phyloP scores from a whole-genome alignment of 2,113 vertebrate species.

The Python bivittatus region DNA sequence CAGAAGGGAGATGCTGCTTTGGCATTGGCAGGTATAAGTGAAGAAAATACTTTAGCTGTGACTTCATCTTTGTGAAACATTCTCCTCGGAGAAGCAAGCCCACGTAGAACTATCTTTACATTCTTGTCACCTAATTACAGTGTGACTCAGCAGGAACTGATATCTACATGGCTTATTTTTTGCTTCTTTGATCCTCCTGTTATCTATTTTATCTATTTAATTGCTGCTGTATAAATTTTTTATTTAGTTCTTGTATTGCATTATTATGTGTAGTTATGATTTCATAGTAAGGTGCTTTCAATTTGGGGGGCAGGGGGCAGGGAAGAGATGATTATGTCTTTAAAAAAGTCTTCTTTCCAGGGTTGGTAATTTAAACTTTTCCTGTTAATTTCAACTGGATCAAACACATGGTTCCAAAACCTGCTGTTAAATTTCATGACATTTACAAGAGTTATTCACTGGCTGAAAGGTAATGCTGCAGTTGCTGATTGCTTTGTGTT shows the following conservation, averaged over 20 bases:
- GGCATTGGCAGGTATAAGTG: neutral
- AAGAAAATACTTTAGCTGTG: neutral
- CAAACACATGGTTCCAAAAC: constrained; percentile 57
- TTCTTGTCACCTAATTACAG: neutral
- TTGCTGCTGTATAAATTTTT: neutral
- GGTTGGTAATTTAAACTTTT: constrained; percentile 30
- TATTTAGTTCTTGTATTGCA: neutral
- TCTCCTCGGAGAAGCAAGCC: neutral
- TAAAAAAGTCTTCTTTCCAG: neutral
- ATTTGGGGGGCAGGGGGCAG: neutral
- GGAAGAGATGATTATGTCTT: neutral
- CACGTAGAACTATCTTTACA: neutral
- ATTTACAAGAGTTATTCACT: constrained; percentile 57
- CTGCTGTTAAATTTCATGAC: constrained; percentile 59
- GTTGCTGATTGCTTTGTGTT: constrained; percentile 67
- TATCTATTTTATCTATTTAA: too few species aligned
- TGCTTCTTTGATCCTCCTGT: neutral
- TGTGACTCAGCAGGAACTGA: neutral
- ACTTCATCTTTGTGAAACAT: neutral
- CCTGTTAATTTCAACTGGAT: constrained; percentile 55
- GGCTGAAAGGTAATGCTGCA: constrained; percentile 67
- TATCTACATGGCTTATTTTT: neutral
- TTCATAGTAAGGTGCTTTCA: neutral
- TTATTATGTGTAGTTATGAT: neutral
- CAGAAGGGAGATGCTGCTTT: neutral